Evolutionary conservation across 2,797 vertebrate genomes (phyloP).

Genomic region (Cyprinella venusta): DNA sequence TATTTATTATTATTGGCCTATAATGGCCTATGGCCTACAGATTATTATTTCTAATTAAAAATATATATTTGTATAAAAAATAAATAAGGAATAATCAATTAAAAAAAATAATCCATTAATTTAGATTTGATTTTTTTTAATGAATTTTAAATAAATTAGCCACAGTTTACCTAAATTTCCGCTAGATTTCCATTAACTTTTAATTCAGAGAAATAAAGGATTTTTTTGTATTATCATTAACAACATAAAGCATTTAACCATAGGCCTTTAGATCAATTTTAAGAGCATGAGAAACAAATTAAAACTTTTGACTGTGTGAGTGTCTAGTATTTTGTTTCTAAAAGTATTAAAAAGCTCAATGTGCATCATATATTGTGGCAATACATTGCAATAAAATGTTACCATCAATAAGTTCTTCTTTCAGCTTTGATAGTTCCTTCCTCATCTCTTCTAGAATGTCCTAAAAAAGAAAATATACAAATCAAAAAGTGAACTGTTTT

Average conservation of each 20-base stretch:
- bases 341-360: neutral
- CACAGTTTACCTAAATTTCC: no score
- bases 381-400: conserved; percentile 52
- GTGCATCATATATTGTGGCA: neutral
- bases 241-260: no score
- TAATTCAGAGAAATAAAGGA: no score
- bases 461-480: conserved; percentile 67
- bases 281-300: neutral
- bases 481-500: neutral
- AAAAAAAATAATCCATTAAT: neutral
- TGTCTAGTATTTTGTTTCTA: neutral
- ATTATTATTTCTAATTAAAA: neutral
- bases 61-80: no score
- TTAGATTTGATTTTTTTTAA: no score
- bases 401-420: conserved; percentile 99
- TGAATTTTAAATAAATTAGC: no score
- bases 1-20: neutral
- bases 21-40: no score
- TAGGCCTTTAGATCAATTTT: no score
- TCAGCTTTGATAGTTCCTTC: conserved; percentile 97
- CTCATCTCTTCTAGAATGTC: conserved; percentile 99
- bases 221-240: no score
- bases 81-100: neutral
- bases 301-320: neutral
- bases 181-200: no score